Percentiles rank a stretch among this genome's conserved stretches.
These are phyloP conservation scores for Sebastes dallii DNA, from an alignment of 2,797 vertebrate species.

Conservation along the genomic window DNA sequence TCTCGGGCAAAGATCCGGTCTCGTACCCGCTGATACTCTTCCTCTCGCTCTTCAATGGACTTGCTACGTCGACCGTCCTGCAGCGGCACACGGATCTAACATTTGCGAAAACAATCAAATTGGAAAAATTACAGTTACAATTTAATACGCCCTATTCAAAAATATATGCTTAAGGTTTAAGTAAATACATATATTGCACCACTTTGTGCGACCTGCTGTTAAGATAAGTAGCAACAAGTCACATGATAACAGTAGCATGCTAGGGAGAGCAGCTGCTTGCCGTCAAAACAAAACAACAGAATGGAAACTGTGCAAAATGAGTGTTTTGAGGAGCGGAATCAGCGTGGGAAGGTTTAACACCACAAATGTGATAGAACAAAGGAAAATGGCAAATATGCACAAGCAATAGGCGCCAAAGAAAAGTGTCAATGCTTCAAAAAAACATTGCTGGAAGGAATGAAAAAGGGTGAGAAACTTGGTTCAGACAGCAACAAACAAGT, in stretches of 20 bases:
- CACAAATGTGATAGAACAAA: conserved; percentile 18
- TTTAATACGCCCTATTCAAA: neutral
- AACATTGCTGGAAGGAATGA: conserved; percentile 4
- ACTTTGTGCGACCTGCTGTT: neutral
- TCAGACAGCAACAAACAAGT: neutral
- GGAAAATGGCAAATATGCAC: conserved; percentile 11
- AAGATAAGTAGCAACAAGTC: conserved; percentile 6
- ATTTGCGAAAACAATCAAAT: conserved; percentile 26
- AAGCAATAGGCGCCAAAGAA: neutral
- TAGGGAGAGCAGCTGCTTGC: conserved; percentile 14
- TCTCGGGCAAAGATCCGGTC: conserved; percentile 99
- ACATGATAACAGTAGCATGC: conserved; percentile 8
- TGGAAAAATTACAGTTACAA: neutral
- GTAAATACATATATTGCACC: neutral
- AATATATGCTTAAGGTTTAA: neutral
- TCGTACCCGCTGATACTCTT: conserved; percentile 98
- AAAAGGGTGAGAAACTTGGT: neutral
- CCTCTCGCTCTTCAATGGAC: conserved; percentile 98
- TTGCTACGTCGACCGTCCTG: conserved; percentile 99
- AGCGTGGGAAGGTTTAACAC: conserved; percentile 28
- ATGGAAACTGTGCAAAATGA: conserved; percentile 8
- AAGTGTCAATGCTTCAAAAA: conserved; percentile 20
- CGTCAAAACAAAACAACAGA: conserved; percentile 41
- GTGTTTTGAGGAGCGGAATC: conserved; percentile 9
- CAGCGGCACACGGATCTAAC: conserved; percentile 97